Percentiles rank a stretch among this genome's conserved stretches.
phyloP scores from a whole-genome alignment of 2,888 invertebrate species.

The Callyntrura guangdongensis region DNA sequence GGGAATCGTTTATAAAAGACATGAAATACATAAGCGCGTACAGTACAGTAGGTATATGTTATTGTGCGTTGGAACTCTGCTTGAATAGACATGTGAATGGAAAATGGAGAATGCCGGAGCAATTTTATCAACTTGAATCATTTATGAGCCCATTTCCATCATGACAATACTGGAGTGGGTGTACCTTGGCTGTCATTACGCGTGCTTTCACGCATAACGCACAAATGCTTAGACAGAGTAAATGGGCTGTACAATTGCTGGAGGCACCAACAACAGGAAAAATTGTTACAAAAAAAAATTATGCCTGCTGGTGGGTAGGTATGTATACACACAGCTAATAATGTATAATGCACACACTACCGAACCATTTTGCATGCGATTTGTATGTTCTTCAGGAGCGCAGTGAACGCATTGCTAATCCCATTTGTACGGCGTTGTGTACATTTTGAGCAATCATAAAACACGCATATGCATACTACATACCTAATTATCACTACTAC shows the following conservation, averaged over 20 bases:
- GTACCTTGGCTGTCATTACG: background rate
- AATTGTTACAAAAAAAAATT: background rate
- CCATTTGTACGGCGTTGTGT: background rate
- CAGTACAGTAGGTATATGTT: background rate
- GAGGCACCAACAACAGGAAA: background rate
- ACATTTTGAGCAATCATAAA: background rate
- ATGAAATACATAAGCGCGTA: background rate
- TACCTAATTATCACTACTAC: conserved; percentile 1
- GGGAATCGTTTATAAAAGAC: too few species aligned
- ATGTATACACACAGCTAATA: background rate
- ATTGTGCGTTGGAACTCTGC: background rate
- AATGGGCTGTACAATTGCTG: background rate
- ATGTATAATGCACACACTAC: background rate
- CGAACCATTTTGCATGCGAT: background rate
- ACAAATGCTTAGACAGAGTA: background rate
- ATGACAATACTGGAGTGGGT: background rate
- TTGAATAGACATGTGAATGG: background rate
- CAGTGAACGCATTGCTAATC: background rate
- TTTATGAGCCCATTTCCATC: conserved; percentile 3
- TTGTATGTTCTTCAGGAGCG: background rate
- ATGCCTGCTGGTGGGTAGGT: background rate
- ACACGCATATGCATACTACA: conserved; percentile 11
- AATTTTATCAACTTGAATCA: conserved; percentile 10
- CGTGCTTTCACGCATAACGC: conserved; percentile 25
- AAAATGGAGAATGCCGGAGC: background rate